Evolutionary conservation across 2,888 invertebrate species (phyloP), one percentile per base, ranked within the genome.

Genomic region (Drosophila histrio): DNA sequence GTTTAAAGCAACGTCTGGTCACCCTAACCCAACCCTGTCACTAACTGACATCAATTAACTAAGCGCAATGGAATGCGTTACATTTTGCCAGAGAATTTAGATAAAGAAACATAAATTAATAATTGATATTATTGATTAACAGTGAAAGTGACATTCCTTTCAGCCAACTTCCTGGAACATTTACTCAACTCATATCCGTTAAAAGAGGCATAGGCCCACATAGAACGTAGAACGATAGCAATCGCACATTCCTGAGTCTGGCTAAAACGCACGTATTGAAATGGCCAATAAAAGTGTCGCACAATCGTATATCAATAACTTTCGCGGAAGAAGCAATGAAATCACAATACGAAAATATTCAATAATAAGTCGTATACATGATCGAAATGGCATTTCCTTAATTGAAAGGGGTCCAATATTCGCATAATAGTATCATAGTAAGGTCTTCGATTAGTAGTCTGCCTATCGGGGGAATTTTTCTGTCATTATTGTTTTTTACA

Each of bases 251-350:
- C 36, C 22, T 30, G 43, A 17, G 6, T 7, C 7, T 9, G 11
- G 39, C 3, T 24, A 28, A 24, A 15, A 19, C 24, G 1, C 8
- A 17, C 30, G 30, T 28, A 54, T 30, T 58, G 26, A 63, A 57
- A 50, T 49, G 38, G 21, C 17, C 58, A 56, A 60, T 72, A 66
- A 60, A 72, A 28, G 26, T 66, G 28, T 19, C 46, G 30, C 6
- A n/a, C 30, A 30, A 41, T 64, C 63, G 11, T 24, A 34, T 43
- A 63, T 58, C 61, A 49, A 39, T 13, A 64, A 26, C 41, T 69
- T 81, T 74, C 87, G 6, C 34, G 62, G 83, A 79, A 79, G 21
- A 43, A 41, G n/a, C 22, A 46, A 66, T 77, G 69, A 87, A 85
- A 70, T 87, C 82, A 81, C 43, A 76, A 50, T 57, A 9, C 54